Evolutionary conservation across 2,797 vertebrate species (phyloP).

Genomic region (Clamator glandarius): DNA sequence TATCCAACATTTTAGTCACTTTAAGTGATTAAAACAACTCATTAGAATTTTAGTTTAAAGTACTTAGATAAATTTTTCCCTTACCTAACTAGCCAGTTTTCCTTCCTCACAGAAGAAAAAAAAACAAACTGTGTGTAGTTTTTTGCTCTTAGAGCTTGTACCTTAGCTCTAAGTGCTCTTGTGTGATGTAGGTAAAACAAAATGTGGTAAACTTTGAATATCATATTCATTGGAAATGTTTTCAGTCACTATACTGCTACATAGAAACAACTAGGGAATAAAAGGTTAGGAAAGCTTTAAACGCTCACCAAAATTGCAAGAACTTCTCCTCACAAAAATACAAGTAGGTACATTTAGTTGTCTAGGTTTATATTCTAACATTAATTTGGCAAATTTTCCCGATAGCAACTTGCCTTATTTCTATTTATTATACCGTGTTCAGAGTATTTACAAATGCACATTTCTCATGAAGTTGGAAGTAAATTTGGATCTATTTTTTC

Average conservation of each 20-base stretch:
- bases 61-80: constrained; percentile 44
- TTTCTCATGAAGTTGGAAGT: constrained; percentile 76
- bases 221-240: constrained; percentile 74
- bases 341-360: constrained; percentile 14
- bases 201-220: constrained; percentile 61
- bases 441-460: constrained; percentile 68
- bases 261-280: neutral
- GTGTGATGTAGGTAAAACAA: constrained; percentile 28
- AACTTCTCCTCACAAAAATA: constrained; percentile 27
- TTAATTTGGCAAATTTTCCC: constrained; percentile 2
- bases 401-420: constrained; percentile 6
- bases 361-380: constrained; percentile 20
- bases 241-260: constrained; percentile 39
- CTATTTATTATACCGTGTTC: constrained; percentile 33
- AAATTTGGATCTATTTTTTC: constrained; percentile 77
- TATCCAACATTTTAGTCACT: constrained; percentile 77
- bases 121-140: neutral
- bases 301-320: constrained; percentile 32
- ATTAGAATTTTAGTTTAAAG: constrained; percentile 70
- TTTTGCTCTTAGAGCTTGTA: constrained; percentile 50
- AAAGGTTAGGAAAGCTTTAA: constrained; percentile 50
- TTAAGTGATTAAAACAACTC: constrained; percentile 73
- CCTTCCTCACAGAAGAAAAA: neutral
- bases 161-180: constrained; percentile 36
- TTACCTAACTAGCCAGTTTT: constrained; percentile 38